Conservation (phyloP, 2,797 vertebrate genomes). For the Bufotes viridis region DNA sequence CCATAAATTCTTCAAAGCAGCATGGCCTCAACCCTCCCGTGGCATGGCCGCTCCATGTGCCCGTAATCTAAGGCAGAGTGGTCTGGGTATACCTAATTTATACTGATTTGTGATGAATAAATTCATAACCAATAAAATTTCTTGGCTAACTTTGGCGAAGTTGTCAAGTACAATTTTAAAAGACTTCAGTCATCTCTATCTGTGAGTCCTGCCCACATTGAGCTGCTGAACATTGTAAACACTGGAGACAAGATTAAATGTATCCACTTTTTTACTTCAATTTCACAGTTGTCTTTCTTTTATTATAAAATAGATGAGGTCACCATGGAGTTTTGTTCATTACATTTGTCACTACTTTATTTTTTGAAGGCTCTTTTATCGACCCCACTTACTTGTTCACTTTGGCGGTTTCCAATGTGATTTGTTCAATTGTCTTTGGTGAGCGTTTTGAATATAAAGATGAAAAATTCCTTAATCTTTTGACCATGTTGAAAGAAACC, state of each 20-base stretch:
- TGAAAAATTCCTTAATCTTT: constrained; percentile 69
- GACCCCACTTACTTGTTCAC: constrained; percentile 74
- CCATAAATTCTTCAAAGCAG: no score
- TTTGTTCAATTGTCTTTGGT: constrained; percentile 76
- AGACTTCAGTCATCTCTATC: no score
- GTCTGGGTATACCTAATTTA: no score
- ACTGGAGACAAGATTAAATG: neutral
- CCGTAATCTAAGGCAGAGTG: no score
- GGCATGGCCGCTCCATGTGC: no score
- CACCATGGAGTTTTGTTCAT: neutral
- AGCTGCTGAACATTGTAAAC: neutral
- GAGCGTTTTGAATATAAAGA: constrained; percentile 81
- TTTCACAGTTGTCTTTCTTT: neutral
- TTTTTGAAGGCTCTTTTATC: constrained; percentile 70
- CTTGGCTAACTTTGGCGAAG: no score
- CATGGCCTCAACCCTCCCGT: no score
- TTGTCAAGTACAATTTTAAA: no score
- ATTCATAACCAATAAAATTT: no score
- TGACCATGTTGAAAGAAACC: constrained; percentile 74
- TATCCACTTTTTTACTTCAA: neutral
- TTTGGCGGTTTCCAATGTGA: constrained; percentile 75
- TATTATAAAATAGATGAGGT: neutral
- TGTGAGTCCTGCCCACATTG: neutral
- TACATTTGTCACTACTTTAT: neutral
- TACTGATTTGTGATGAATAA: no score